Percentiles rank a stretch among this genome's conserved stretches.
Conservation (phyloP, 2,888 invertebrate species). For the Torymus auratus region DNA sequence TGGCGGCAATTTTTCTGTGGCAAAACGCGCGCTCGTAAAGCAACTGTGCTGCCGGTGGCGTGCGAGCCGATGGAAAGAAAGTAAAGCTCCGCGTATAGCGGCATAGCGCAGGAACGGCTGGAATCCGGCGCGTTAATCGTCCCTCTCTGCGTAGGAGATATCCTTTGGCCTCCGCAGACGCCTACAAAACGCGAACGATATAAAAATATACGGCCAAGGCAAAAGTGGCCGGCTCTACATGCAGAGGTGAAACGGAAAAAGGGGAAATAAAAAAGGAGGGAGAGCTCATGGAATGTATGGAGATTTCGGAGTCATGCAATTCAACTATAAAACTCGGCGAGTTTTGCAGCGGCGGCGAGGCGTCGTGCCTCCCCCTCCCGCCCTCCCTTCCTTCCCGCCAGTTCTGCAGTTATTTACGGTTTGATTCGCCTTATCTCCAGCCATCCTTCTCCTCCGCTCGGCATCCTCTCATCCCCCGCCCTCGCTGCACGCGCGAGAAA, state of each 20-base stretch:
- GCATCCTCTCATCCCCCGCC: conserved; percentile 58
- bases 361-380: conserved; percentile 67
- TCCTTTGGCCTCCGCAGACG: conserved; percentile 22
- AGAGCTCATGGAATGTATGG: conserved; percentile 71
- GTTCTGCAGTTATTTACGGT: conserved; percentile 76
- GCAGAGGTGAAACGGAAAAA: conserved; percentile 59
- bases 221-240: conserved; percentile 19
- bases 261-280: conserved; percentile 57
- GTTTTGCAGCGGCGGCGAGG: conserved; percentile 73
- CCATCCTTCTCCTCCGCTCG: conserved; percentile 64
- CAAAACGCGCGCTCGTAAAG: conserved; percentile 8
- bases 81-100: conserved; percentile 52
- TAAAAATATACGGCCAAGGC: conserved; percentile 70
- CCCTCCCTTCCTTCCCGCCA: conserved; percentile 69
- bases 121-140: conserved; percentile 57
- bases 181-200: conserved; percentile 63
- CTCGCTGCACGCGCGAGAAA: conserved; percentile 50
- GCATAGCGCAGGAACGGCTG: conserved; percentile 39
- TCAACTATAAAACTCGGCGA: conserved; percentile 77
- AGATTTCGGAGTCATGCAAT: conserved; percentile 76
- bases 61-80: conserved; percentile 53
- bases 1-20: conserved; percentile 46
- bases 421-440: conserved; percentile 76
- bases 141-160: conserved; percentile 29
- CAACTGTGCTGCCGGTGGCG: conserved; percentile 3